Evolutionary conservation across 2,888 invertebrate genomes (phyloP).

Genomic region (Halocaridina rubra): DNA sequence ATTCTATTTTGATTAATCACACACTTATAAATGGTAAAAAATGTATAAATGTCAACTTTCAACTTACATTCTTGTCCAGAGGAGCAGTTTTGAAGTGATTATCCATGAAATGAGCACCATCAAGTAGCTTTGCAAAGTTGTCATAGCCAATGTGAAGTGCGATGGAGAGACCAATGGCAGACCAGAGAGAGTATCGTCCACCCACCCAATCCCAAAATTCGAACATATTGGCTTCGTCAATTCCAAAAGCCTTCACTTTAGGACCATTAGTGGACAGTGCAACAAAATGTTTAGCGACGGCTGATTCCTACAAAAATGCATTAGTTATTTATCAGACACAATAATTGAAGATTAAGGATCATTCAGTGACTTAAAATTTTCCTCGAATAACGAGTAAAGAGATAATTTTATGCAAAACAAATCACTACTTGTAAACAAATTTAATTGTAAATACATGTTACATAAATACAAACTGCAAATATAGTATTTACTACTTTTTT

Average conservation of each 20-base stretch:
- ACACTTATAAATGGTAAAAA: too few species aligned
- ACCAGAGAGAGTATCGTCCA: constrained; percentile 97
- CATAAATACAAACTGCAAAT: too few species aligned
- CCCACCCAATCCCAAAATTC: constrained; percentile 99
- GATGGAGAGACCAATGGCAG: constrained; percentile 98
- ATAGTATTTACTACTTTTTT: too few species aligned
- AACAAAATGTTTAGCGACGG: constrained; percentile 97
- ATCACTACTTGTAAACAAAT: too few species aligned
- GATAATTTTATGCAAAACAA: too few species aligned
- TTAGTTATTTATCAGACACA: too few species aligned
- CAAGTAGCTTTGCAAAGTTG: constrained; percentile 90
- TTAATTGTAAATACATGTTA: too few species aligned
- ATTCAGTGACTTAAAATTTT: too few species aligned
- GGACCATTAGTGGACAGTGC: constrained; percentile 94
- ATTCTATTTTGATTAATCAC: too few species aligned
- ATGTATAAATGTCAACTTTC: too few species aligned
- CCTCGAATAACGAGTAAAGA: too few species aligned
- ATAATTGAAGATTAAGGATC: too few species aligned
- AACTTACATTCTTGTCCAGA: constrained; percentile 87
- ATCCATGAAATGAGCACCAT: constrained; percentile 93
- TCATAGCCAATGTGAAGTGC: constrained; percentile 92
- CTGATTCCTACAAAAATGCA: constrained; percentile 67
- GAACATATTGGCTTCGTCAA: constrained; percentile 97
- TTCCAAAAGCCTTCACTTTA: constrained; percentile 97
- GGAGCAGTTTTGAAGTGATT: constrained; percentile 90